These are phyloP conservation scores for Auanema sp. DNA, from an alignment of 2,888 invertebrate species.

Conservation along the genomic window DNA sequence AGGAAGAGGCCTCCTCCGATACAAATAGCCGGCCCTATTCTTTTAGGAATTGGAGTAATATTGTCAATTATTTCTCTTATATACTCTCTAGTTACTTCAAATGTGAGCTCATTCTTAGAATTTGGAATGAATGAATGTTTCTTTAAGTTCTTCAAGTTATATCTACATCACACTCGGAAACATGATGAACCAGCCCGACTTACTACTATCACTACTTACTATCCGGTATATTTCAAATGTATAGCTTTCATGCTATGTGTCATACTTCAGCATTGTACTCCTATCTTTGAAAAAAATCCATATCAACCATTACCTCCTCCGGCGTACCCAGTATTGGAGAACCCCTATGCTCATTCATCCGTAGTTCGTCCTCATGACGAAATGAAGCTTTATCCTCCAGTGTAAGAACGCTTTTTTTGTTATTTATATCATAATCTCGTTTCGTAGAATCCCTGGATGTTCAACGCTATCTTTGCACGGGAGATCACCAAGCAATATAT, in stretches of 20 bases:
- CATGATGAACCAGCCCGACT: slow-evolving; percentile 57
- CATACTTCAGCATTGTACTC: slow-evolving; percentile 16
- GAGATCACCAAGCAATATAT: slow-evolving; percentile 44
- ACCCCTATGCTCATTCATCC: slow-evolving; percentile 59
- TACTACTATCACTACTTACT: slow-evolving; percentile 60
- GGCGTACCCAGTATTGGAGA: slow-evolving; percentile 60
- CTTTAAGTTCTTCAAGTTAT: slow-evolving; percentile 54
- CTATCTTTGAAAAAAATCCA: slow-evolving; percentile 59
- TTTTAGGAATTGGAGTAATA: slow-evolving; percentile 48
- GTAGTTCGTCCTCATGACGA: slow-evolving; percentile 61
- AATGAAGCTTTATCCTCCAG: slow-evolving; percentile 63
- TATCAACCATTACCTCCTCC: slow-evolving; percentile 63
- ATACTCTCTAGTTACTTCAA: slow-evolving; percentile 52
- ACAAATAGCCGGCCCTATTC: slow-evolving; percentile 61
- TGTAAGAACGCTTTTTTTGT: slow-evolving; percentile 46
- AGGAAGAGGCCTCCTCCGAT: slow-evolving; percentile 52
- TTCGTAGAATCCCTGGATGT: slow-evolving; percentile 58
- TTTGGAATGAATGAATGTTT: neutral
- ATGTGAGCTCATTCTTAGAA: slow-evolving; percentile 31
- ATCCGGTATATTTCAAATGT: slow-evolving; percentile 35
- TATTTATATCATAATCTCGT: neutral
- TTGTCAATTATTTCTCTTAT: slow-evolving; percentile 50
- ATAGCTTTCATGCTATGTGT: neutral
- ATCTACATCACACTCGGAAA: slow-evolving; percentile 59
- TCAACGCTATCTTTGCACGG: slow-evolving; percentile 62